Conservation (phyloP, 2,888 invertebrate species). For the Nycteola revayana region DNA sequence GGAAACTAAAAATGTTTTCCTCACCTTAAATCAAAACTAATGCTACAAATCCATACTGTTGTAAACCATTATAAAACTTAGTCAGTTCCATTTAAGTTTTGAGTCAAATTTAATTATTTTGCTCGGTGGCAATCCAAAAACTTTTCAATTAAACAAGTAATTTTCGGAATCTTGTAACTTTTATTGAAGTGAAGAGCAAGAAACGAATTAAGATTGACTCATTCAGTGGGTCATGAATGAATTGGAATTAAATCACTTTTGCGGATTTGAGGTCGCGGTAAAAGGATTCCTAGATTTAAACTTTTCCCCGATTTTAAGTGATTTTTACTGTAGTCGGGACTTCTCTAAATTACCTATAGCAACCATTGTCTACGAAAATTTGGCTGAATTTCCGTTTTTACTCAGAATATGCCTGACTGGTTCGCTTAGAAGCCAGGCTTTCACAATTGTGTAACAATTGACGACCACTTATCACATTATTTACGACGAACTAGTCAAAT, state of each 20-base stretch:
- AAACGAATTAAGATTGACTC: conserved; percentile 38
- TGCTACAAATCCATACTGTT: conserved; percentile 30
- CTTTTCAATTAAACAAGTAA: conserved; percentile 43
- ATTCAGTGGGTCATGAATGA: conserved; percentile 38
- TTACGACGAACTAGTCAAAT: no score
- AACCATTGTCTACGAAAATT: no score
- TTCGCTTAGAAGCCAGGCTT: no score
- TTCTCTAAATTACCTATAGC: conserved; percentile 18
- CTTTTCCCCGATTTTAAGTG: conserved; percentile 27
- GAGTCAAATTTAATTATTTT: conserved; percentile 45
- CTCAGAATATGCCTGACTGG: no score
- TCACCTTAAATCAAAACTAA: no score
- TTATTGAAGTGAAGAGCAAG: conserved; percentile 36
- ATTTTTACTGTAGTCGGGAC: conserved; percentile 23
- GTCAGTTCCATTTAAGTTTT: conserved; percentile 30
- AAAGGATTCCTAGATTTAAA: conserved; percentile 33
- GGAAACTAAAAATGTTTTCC: no score
- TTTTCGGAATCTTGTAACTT: conserved; percentile 42
- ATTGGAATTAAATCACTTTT: conserved; percentile 40
- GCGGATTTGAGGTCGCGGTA: conserved; percentile 34
- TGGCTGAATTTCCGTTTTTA: no score
- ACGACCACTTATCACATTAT: no score
- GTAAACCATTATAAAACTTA: conserved; percentile 30
- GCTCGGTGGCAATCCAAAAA: conserved; percentile 39
- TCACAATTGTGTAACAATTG: no score